Evolutionary conservation across 2,113 vertebrate genomes (phyloP).

Genomic region (Atrichornis clamosus): DNA sequence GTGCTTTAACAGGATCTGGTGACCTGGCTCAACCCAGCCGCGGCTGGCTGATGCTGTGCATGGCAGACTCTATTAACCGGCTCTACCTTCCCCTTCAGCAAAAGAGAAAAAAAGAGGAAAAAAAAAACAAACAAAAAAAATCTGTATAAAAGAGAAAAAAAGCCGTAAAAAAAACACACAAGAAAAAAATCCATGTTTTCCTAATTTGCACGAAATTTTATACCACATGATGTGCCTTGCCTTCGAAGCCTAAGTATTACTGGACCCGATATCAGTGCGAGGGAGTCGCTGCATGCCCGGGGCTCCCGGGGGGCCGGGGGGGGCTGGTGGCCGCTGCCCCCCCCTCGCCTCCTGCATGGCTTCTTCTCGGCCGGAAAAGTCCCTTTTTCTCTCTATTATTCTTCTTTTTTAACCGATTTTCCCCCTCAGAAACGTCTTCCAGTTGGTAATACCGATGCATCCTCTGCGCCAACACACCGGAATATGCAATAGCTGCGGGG

Average conservation of each 20-base stretch:
- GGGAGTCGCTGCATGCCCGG: conserved; percentile 84
- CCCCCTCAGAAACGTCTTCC: conserved; percentile 67
- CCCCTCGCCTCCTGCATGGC: conserved; percentile 15
- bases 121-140: background rate
- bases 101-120: conserved; percentile 2
- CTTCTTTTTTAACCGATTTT: background rate
- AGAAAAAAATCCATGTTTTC: conserved; percentile 71
- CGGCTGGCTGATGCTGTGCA: conserved; percentile 80
- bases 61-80: conserved; percentile 81
- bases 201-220: conserved; percentile 94
- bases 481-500: conserved; percentile 73
- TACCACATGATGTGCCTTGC: conserved; percentile 98
- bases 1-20: conserved; percentile 77
- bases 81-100: conserved; percentile 56
- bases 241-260: conserved; percentile 81
- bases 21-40: conserved; percentile 69
- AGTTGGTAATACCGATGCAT: conserved; percentile 49
- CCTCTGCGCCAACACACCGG: conserved; percentile 47
- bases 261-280: conserved; percentile 73
- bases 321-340: conserved; percentile 3
- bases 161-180: background rate
- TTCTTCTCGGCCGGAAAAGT: conserved; percentile 18
- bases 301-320: conserved; percentile 64
- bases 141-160: background rate
- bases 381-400: background rate